phyloP scores from a whole-genome alignment of 64 coral and sea anemone species.

The Catalaphyllia jardinei region DNA sequence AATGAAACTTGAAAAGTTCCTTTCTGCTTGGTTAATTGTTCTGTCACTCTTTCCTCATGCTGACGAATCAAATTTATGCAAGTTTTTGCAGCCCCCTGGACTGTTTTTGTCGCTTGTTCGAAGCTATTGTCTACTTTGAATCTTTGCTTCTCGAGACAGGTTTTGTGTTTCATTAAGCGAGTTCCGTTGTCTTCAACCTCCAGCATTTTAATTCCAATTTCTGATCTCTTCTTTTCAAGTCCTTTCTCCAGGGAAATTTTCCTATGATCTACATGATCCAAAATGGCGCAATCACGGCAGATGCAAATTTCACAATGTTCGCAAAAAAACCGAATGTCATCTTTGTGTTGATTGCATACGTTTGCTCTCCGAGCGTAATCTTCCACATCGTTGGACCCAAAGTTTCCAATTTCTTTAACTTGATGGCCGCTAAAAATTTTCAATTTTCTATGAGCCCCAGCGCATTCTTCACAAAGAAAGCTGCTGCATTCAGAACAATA shows the following conservation, averaged over 20 bases:
- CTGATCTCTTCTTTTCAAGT: background rate
- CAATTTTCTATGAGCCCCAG: background rate
- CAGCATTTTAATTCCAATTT: background rate
- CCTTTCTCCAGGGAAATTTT: background rate
- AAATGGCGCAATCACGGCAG: constrained; percentile 1
- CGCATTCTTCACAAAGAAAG: constrained; percentile 30
- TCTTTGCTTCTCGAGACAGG: background rate
- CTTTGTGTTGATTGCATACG: background rate
- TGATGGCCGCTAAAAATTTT: constrained; percentile 42
- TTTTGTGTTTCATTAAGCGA: background rate
- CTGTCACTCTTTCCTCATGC: background rate
- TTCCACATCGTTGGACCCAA: constrained; percentile 24
- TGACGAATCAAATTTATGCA: constrained; percentile 5
- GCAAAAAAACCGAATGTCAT: background rate
- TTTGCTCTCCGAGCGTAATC: background rate
- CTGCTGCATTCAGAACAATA: background rate
- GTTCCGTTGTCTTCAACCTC: background rate
- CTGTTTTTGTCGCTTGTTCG: background rate
- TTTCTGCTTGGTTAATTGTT: background rate
- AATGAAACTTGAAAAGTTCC: background rate
- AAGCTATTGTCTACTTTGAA: background rate
- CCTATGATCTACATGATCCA: background rate
- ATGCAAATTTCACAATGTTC: constrained; percentile 13
- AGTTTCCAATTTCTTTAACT: constrained; percentile 51
- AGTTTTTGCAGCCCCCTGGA: background rate